Evolutionary conservation across 2,888 invertebrate genomes (phyloP), one percentile per base, ranked within the genome.

Genomic region (Acronicta aceris): DNA sequence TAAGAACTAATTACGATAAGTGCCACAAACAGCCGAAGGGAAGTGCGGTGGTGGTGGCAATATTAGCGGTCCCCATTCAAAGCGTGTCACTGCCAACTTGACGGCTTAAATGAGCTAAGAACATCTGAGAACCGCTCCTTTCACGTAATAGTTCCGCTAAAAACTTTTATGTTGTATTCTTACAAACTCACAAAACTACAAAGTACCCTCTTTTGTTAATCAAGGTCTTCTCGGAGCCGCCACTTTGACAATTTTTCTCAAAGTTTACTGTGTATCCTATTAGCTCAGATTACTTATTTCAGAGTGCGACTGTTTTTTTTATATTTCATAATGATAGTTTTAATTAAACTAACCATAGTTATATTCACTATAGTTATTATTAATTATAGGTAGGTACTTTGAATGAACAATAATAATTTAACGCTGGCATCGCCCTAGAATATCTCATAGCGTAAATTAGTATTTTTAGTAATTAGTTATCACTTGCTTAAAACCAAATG

Each of bases 1-100:
- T 74, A 61, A 55, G 55, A 80, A 80, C 74, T 81, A 81, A 85
- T 85, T 83, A 80, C 72, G 78, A 80, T 81, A 77, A 81, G 76
- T 77, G 85, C 79, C 83, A 80, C 60, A 54, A 68, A 58, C 83
- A 82, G 76, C 30, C 54, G 69, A 54, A 67, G 13, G 15, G 59
- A 49, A 56, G 46, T 54, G 38, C 42, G 36, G 9, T 38, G 57
- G 27, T 50, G 25, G 42, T 55, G 50, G 53, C 38, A 54, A 62
- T 68, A 68, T 70, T 65, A 65, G 61, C 59, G 64, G 57, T 69
- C 60, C 71, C 46, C 59, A 76, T 77, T 79, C 75, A 82, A 70
- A 69, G 72, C 56, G 56, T 27, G 64, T 78, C 71, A 72, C 64
- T 66, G 51, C 48, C 57, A 69, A 75, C 71, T 69, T 72, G 73